Conservation (phyloP, 2,113 vertebrate species). For the Brevimyrus niger region DNA sequence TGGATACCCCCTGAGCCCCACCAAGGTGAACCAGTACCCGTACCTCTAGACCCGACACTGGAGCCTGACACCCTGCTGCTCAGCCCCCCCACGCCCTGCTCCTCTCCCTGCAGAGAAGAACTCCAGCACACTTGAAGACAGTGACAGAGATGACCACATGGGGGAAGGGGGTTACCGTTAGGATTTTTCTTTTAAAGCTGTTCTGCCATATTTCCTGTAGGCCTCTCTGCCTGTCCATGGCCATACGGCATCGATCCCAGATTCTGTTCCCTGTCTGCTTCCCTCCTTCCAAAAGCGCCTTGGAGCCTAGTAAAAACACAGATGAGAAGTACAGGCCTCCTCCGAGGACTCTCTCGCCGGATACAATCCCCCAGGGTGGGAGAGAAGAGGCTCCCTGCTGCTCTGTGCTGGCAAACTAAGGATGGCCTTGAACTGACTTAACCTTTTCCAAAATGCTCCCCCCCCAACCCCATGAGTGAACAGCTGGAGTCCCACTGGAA, state of each 20-base stretch:
- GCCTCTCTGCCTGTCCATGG: neutral
- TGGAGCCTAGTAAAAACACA: neutral
- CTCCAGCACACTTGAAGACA: conserved; percentile 2
- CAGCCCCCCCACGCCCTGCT: neutral
- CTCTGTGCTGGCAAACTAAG: conserved; percentile 63
- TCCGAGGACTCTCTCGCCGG: conserved; percentile 53
- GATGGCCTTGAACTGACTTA: conserved; percentile 76
- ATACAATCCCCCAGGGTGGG: conserved; percentile 45
- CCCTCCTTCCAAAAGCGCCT: neutral
- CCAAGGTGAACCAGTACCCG: conserved; percentile 91
- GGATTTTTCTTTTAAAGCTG: conserved; percentile 33
- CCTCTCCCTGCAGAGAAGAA: neutral
- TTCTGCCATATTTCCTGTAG: conserved; percentile 35
- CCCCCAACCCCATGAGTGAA: conserved; percentile 38
- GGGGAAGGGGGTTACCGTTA: conserved; percentile 17
- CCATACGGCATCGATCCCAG: neutral
- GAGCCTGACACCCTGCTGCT: conserved; percentile 4
- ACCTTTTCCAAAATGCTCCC: conserved; percentile 63
- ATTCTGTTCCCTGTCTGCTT: neutral
- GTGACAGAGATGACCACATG: neutral
- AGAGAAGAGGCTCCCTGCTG: conserved; percentile 62
- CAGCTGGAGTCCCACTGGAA: conserved; percentile 58
- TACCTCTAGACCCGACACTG: conserved; percentile 60
- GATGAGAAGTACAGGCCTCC: conserved; percentile 45
- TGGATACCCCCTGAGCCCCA: conserved; percentile 93